Conservation (phyloP, 64 coral and sea anemone genomes). For the Montipora efflorescens region DNA sequence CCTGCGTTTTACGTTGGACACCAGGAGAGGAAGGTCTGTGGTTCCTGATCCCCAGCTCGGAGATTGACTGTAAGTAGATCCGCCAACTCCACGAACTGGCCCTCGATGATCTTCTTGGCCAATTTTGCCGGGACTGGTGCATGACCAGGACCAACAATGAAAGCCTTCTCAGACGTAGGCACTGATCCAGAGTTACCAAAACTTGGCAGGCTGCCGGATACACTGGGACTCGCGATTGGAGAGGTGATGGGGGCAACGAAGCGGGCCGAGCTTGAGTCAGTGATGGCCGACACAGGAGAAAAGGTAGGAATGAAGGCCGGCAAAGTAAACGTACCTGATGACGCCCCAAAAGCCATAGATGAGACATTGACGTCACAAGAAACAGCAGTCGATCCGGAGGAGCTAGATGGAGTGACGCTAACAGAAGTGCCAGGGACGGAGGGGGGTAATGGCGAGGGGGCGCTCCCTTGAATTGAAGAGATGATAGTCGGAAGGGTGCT, state of each 20-base stretch:
- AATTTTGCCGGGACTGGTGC: conserved; percentile 4
- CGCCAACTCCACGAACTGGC: conserved; percentile 18
- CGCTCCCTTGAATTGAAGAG: neutral
- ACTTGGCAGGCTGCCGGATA: neutral
- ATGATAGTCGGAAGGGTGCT: neutral
- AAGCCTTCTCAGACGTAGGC: neutral
- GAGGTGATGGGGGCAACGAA: neutral
- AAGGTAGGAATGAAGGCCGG: neutral
- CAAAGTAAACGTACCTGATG: conserved; percentile 7
- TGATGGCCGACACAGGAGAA: neutral
- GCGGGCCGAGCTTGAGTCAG: conserved; percentile 1
- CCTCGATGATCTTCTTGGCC: neutral
- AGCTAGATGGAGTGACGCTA: neutral
- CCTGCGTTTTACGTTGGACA: neutral
- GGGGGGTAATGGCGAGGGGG: neutral
- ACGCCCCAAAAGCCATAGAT: no score
- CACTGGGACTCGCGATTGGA: neutral
- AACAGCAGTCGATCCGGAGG: neutral
- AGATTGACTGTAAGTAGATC: conserved; percentile 15
- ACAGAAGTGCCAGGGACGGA: neutral
- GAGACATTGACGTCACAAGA: neutral
- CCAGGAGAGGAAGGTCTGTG: neutral
- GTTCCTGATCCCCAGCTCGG: neutral
- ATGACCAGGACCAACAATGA: conserved; percentile 25
- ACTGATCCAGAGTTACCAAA: no score